Percentiles rank a stretch among this genome's conserved stretches.
Evolutionary conservation across 2,888 invertebrate species (phyloP).

Genomic region (Gibbula magus): DNA sequence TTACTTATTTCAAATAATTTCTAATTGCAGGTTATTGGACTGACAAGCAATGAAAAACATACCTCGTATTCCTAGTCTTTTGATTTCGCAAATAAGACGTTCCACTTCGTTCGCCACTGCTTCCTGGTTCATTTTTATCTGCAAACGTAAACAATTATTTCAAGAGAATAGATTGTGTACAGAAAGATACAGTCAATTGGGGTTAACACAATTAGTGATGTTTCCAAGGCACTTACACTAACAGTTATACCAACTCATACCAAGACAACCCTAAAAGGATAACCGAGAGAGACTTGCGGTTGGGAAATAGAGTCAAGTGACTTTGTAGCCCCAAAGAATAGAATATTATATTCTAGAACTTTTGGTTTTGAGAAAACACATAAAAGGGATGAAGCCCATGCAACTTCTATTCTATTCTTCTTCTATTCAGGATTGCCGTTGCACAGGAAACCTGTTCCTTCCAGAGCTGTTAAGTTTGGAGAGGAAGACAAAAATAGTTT

Average conservation of each 20-base stretch:
- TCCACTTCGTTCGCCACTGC: conserved; percentile 64
- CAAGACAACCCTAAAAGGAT: background rate
- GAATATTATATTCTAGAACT: too few relatives aligned
- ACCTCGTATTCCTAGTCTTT: conserved; percentile 61
- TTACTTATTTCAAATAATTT: too few relatives aligned
- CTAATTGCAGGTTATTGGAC: too few relatives aligned
- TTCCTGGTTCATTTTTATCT: conserved; percentile 61
- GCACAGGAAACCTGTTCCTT: too few relatives aligned
- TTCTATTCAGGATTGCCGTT: too few relatives aligned
- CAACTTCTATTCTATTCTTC: too few relatives aligned
- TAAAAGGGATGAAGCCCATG: too few relatives aligned
- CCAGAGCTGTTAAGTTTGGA: too few relatives aligned
- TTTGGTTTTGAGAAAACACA: too few relatives aligned
- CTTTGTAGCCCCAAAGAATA: too few relatives aligned
- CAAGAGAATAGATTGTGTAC: background rate
- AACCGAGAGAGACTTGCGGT: background rate
- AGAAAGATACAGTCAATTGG: background rate
- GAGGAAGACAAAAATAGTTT: too few relatives aligned
- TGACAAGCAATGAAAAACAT: conserved; percentile 13
- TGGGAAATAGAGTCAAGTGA: background rate
- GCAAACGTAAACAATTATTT: background rate
- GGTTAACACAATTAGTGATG: too few relatives aligned
- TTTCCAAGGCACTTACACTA: background rate
- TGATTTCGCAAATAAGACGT: conserved; percentile 57
- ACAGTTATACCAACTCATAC: background rate